phyloP scores from a whole-genome alignment of 2,113 vertebrate genomes.

The Miniopterus natalensis region DNA sequence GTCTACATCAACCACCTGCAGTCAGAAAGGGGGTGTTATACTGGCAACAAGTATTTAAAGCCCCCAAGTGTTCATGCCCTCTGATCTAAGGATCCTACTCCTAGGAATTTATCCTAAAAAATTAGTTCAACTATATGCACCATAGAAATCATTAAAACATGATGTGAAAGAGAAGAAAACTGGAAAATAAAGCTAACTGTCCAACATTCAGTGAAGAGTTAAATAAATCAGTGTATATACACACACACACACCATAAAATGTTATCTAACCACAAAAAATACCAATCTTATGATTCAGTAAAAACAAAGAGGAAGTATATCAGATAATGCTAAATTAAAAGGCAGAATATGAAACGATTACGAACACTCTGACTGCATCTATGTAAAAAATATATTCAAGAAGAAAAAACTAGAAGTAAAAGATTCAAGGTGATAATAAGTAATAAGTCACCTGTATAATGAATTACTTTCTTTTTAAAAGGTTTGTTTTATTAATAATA shows the following conservation, averaged over 20 bases:
- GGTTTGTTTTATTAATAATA: neutral
- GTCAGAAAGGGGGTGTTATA: neutral
- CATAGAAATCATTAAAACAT: neutral
- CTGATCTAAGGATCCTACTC: neutral
- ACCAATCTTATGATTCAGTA: neutral
- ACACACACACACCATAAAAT: neutral
- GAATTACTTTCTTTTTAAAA: neutral
- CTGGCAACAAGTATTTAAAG: neutral
- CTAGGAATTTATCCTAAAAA: neutral
- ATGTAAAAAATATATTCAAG: constrained; percentile 29
- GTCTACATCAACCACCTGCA: neutral
- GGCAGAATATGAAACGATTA: neutral
- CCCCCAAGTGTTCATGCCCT: neutral
- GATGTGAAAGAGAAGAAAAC: constrained; percentile 38
- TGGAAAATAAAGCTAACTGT: neutral
- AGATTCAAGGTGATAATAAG: neutral
- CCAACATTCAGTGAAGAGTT: neutral
- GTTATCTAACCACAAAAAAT: neutral
- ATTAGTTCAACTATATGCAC: neutral
- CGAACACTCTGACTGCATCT: neutral
- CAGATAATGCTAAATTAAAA: neutral
- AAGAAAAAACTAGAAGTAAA: neutral
- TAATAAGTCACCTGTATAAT: neutral
- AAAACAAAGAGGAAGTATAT: neutral
- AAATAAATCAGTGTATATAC: neutral